Conservation (phyloP, 2,113 vertebrate species). For the Falcunculus frontatus region DNA sequence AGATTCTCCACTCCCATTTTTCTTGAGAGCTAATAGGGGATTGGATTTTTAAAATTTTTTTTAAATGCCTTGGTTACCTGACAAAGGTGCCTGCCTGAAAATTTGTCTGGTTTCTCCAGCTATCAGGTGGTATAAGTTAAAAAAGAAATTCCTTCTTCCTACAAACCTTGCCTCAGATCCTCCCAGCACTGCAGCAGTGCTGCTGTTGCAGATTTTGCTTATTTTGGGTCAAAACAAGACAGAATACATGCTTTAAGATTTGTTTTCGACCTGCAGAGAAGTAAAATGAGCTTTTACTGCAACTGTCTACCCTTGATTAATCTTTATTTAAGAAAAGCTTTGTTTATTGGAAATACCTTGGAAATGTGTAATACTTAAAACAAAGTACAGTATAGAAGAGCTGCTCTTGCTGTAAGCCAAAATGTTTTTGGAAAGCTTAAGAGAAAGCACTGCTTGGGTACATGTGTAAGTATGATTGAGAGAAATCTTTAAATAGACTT, state of each 20-base stretch:
- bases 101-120: not conserved
- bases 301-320: not conserved
- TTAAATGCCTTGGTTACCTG: not conserved
- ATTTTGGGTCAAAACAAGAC: not conserved
- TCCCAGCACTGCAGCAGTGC: not conserved
- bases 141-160: not conserved
- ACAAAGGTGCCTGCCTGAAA: not conserved
- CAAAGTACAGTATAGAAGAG: not conserved
- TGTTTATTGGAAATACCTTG: conserved; percentile 20
- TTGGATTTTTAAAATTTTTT: not conserved
- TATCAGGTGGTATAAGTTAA: not conserved
- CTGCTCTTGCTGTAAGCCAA: not conserved
- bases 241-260: not conserved
- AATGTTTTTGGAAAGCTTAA: not conserved
- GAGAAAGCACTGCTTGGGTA: not conserved
- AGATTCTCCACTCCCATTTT: not conserved
- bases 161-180: not conserved
- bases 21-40: not conserved
- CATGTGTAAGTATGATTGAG: not conserved
- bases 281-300: not conserved
- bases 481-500: not conserved
- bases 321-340: not conserved
- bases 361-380: not conserved
- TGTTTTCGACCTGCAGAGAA: not conserved
- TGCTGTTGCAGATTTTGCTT: not conserved